phyloP scores from a whole-genome alignment of 2,113 vertebrate species.

The Protobothrops mucrosquamatus region DNA sequence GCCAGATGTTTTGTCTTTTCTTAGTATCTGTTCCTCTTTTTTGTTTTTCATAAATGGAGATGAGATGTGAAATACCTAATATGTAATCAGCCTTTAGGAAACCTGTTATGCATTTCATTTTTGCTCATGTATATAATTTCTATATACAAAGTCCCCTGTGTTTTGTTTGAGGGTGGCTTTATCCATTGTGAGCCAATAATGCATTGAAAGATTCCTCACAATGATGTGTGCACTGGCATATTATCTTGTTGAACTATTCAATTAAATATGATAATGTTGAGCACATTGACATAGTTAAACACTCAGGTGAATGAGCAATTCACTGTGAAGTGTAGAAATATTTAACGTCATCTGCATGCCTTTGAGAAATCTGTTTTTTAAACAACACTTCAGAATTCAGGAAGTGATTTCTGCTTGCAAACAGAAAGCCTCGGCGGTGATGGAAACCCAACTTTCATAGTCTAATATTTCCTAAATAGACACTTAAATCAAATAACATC shows the following conservation, averaged over 20 bases:
- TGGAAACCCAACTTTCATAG: background rate
- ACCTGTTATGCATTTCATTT: conserved; percentile 29
- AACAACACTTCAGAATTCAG: conserved; percentile 59
- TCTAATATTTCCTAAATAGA: background rate
- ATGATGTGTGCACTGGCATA: conserved; percentile 67
- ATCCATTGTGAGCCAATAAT: conserved; percentile 71
- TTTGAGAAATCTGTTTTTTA: conserved; percentile 68
- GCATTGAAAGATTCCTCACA: conserved; percentile 54
- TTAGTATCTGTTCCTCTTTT: background rate
- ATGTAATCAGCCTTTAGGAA: conserved; percentile 53
- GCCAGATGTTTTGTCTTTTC: conserved; percentile 17
- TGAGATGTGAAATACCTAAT: conserved; percentile 46
- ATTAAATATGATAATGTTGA: conserved; percentile 82
- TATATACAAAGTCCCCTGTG: conserved; percentile 45
- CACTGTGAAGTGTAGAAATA: conserved; percentile 76
- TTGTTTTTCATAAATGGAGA: conserved; percentile 29
- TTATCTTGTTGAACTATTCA: conserved; percentile 81
- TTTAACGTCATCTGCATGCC: conserved; percentile 69
- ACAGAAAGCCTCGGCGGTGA: conserved; percentile 21
- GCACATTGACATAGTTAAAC: conserved; percentile 74
- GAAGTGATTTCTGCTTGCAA: conserved; percentile 35
- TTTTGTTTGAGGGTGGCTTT: conserved; percentile 65
- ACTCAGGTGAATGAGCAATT: conserved; percentile 81
- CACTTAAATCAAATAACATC: background rate
- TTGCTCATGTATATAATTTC: conserved; percentile 49